phyloP scores from a whole-genome alignment of 2,888 invertebrate genomes.

The Nebria brevicollis region DNA sequence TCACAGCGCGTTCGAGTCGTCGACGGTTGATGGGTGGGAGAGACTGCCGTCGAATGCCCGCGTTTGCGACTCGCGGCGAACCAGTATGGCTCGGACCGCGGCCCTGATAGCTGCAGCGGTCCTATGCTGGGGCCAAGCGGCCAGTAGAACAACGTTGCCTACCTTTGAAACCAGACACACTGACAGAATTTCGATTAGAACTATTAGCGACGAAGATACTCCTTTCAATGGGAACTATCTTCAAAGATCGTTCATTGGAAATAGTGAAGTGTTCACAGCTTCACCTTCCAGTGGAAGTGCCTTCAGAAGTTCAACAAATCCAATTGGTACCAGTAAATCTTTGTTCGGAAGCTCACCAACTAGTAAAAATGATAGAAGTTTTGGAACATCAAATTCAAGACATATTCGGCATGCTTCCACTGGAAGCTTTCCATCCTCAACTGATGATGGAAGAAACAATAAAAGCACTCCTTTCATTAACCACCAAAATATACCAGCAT shows the following conservation, averaged over 20 bases:
- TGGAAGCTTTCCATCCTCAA: background rate
- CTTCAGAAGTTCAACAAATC: background rate
- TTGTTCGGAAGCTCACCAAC: background rate
- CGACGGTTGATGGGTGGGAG: background rate
- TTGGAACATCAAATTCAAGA: background rate
- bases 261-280: background rate
- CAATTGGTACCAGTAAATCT: background rate
- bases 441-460: no score
- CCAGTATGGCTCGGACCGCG: conserved; percentile 60
- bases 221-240: background rate
- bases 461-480: no score
- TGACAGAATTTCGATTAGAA: background rate
- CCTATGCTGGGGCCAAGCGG: conserved; percentile 11
- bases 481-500: no score
- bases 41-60: background rate
- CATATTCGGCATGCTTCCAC: background rate
- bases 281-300: background rate
- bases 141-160: background rate
- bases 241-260: background rate
- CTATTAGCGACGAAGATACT: background rate
- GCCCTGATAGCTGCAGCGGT: conserved; percentile 54
- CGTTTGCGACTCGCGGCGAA: conserved; percentile 11
- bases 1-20: background rate
- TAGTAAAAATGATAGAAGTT: background rate
- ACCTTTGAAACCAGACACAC: background rate